These are phyloP conservation scores for Paraescarpia echinospica DNA, from an alignment of 1,140 invertebrate genomes.

Conservation along the genomic window DNA sequence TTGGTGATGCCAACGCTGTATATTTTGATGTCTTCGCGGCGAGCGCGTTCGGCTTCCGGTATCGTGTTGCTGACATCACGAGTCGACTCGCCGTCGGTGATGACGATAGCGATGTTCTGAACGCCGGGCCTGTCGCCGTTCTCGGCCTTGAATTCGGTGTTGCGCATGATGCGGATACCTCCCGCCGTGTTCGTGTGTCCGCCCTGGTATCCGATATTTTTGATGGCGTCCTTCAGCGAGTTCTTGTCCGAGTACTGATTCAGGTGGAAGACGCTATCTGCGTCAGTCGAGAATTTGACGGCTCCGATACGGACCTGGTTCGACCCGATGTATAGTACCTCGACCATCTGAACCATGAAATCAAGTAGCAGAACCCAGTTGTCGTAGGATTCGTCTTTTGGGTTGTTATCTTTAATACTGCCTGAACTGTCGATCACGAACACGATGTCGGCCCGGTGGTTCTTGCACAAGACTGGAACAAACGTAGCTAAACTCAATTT, in stretches of 20 bases:
- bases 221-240: conserved; percentile 15
- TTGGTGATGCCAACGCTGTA: conserved; percentile 19
- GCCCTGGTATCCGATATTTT: conserved; percentile 3
- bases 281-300: conserved; percentile 17
- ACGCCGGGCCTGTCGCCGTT: conserved; percentile 10
- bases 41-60: conserved; percentile 8
- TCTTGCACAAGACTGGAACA: background rate
- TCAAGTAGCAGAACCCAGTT: conserved; percentile 29
- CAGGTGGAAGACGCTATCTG: conserved; percentile 16
- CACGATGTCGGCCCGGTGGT: conserved; percentile 19
- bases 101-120: conserved; percentile 19
- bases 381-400: conserved; percentile 26
- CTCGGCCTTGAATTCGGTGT: conserved; percentile 60
- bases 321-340: conserved; percentile 10
- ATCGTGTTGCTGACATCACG: conserved; percentile 15
- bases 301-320: conserved; percentile 4
- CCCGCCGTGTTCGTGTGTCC: conserved; percentile 22
- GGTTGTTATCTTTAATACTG: conserved; percentile 31
- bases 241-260: conserved; percentile 19
- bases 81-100: conserved; percentile 17
- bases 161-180: conserved; percentile 60
- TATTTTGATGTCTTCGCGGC: conserved; percentile 7
- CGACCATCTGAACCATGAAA: conserved; percentile 23
- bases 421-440: conserved; percentile 30
- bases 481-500: background rate